Evolutionary conservation across 1,140 invertebrate species (phyloP), one percentile per base, ranked within the genome.

Genomic region (Dreissena polymorpha): DNA sequence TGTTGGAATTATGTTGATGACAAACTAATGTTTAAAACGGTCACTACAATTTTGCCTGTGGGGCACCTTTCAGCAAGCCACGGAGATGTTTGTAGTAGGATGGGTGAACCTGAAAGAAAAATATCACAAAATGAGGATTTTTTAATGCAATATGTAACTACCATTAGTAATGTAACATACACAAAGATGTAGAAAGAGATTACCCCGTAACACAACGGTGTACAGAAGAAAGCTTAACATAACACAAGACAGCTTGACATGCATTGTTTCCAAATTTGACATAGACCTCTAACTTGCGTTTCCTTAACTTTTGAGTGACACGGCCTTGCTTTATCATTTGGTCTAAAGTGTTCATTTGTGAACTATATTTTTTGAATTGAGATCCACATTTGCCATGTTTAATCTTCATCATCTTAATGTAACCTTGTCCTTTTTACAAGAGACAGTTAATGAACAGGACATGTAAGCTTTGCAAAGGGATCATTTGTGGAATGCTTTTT

Each of bases 61-160:
- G 6, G 29, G 51, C 27, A n/a, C 73, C 89, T 23, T 93, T 93
- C 18, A 97, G 53, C 16, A 88, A 64, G 0, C 80, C 85, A 60
- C 87, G 27, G 7, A 88, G 51, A 79, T 88, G 75, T 51, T 88
- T 88, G 83, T 88, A 86, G 77, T 88, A 88, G 25, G 83, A 68
- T 49, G 87, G 87, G 39, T 85, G 83, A 13, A 88, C 87, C 87
- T 88, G 72, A 65, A 76, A 76, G 25, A 10, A 64, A 18, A 76
- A 51, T 68, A 51, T 29, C n/a, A 27, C 29, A 12, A 14, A 2
- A 21, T 25, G 57, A 39, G 16, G 14, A 21, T 74, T 74, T 14
- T 12, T 57, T n/a, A 65, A 63, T 57, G 6, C 7, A 39, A 14
- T 25, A 39, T 39, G 39, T 39, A 39, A 39, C 39, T 5, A n/a